phyloP scores from a whole-genome alignment of 1,140 invertebrate species.

The Mylabris phalerata region DNA sequence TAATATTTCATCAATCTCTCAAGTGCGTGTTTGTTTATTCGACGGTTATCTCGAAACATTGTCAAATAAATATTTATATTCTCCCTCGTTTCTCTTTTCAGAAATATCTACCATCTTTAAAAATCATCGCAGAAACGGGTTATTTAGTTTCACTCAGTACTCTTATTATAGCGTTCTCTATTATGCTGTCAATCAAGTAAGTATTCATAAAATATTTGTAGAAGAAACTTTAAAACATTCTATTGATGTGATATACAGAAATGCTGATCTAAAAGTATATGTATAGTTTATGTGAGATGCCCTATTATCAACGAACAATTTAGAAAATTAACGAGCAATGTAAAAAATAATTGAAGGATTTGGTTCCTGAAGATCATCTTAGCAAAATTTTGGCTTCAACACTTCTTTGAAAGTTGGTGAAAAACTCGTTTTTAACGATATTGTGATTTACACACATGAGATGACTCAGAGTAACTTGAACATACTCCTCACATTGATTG shows the following conservation, averaged over 20 bases:
- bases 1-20: slow-evolving; percentile 5
- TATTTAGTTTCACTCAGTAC: slow-evolving; percentile 55
- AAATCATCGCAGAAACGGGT: slow-evolving; percentile 54
- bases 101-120: slow-evolving; percentile 53
- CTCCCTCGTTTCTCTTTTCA: slow-evolving; percentile 33
- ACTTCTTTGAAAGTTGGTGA: no score
- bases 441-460: no score
- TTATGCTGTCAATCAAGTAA: slow-evolving; percentile 59
- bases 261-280: no score
- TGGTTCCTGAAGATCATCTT: no score
- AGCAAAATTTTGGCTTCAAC: no score
- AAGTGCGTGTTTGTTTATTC: not conserved
- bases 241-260: no score
- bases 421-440: no score
- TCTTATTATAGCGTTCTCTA: slow-evolving; percentile 53
- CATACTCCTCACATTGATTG: no score
- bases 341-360: no score
- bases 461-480: not conserved
- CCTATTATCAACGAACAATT: no score
- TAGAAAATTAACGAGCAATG: no score
- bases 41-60: not conserved
- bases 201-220: slow-evolving; percentile 11
- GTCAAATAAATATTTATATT: not conserved
- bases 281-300: no score
- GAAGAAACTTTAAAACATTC: not conserved